Evolutionary conservation across 2,888 invertebrate species (phyloP).

Genomic region (Cartodere bifasciata): DNA sequence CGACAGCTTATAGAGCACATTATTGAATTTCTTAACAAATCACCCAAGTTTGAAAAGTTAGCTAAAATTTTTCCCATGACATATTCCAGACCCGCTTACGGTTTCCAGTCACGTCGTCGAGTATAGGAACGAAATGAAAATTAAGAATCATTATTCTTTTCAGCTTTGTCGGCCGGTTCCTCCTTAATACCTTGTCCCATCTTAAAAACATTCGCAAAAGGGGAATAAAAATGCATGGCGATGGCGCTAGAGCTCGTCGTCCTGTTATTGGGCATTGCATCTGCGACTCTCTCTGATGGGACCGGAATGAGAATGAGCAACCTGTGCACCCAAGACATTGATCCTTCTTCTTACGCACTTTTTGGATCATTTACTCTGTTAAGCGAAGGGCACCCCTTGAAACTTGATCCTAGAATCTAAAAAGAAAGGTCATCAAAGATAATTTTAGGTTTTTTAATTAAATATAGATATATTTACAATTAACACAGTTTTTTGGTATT

Average conservation of each 20-base stretch:
- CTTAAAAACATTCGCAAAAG: conserved; percentile 31
- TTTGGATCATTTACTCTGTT: too few relatives aligned
- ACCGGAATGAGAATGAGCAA: conserved; percentile 32
- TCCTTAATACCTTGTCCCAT: conserved; percentile 34
- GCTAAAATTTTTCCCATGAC: conserved; percentile 33
- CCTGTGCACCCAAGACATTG: conserved; percentile 17
- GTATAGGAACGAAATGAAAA: conserved; percentile 39
- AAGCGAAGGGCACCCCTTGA: too few relatives aligned
- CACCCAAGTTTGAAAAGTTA: conserved; percentile 32
- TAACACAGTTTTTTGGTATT: too few relatives aligned
- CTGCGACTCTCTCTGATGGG: conserved; percentile 31
- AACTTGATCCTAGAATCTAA: too few relatives aligned
- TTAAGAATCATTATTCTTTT: conserved; percentile 40
- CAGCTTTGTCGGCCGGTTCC: conserved; percentile 36
- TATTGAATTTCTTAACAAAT: conserved; percentile 38
- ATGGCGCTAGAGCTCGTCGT: conserved; percentile 28
- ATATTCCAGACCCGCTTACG: conserved; percentile 31
- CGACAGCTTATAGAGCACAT: too few relatives aligned
- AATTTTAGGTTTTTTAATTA: too few relatives aligned
- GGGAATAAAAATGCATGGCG: conserved; percentile 36
- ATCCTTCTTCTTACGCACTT: too few relatives aligned
- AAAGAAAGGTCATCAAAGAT: too few relatives aligned
- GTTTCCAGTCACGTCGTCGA: conserved; percentile 34
- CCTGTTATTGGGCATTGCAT: conserved; percentile 30
- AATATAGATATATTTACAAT: too few relatives aligned